Conservation (phyloP, 2,113 vertebrate genomes). For the Pachycephala philippinensis region DNA sequence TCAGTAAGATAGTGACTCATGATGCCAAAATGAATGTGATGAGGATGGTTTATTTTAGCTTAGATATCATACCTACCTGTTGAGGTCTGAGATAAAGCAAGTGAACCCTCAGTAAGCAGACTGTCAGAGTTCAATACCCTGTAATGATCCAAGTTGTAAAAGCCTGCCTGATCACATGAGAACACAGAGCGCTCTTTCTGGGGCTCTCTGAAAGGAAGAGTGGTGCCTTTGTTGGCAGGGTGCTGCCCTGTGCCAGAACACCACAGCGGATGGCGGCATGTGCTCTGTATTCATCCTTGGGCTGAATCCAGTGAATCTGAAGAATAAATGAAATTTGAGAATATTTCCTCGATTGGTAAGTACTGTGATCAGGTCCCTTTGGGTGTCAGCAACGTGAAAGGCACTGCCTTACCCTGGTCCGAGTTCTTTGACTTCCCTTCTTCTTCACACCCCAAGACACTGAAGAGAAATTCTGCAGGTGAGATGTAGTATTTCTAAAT, state of each 20-base stretch:
- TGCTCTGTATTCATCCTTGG: not conserved
- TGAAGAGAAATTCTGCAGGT: not conserved
- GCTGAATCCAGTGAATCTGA: conserved; percentile 10
- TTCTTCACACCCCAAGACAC: not conserved
- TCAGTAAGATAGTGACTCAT: not conserved
- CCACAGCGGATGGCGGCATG: not conserved
- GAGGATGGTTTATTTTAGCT: conserved; percentile 3
- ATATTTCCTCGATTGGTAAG: not conserved
- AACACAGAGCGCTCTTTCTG: not conserved
- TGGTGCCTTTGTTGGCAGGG: conserved; percentile 28
- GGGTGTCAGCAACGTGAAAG: not conserved
- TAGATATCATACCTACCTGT: not conserved
- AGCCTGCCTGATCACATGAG: not conserved
- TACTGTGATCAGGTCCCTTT: not conserved
- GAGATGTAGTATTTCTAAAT: not conserved
- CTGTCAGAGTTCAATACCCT: conserved; percentile 8
- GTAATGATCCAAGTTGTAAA: not conserved
- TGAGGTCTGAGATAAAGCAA: conserved; percentile 1
- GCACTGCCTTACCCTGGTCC: not conserved
- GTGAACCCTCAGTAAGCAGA: not conserved
- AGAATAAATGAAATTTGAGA: conserved; percentile 2
- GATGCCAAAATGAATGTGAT: not conserved
- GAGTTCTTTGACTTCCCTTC: not conserved
- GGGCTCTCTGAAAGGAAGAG: conserved; percentile 43
- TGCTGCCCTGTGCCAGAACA: conserved; percentile 41